Percentiles rank a stretch among this genome's conserved stretches.
phyloP scores from a whole-genome alignment of 2,797 vertebrate species.

The Aplochiton taeniatus region DNA sequence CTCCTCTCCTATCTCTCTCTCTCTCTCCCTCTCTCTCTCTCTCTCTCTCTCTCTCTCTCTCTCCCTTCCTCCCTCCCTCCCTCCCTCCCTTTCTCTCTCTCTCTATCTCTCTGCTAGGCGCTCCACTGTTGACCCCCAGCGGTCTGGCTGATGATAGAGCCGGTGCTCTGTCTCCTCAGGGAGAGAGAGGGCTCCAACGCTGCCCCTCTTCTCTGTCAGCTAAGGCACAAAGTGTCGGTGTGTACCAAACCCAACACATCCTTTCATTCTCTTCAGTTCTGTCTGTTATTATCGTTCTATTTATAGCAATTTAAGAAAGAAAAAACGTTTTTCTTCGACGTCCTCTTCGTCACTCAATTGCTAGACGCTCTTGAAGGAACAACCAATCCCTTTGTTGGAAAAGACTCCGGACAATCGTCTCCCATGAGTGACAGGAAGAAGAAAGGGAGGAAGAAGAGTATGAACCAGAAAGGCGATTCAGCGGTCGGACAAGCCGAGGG shows the following conservation, averaged over 20 bases:
- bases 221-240: conserved; percentile 81
- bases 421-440: conserved; percentile 93
- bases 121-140: conserved; percentile 74
- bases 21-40: conserved; percentile 4
- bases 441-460: conserved; percentile 91
- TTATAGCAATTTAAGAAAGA: background rate
- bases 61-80: background rate
- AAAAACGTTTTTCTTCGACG: no score
- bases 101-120: conserved; percentile 38
- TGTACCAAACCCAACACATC: conserved; percentile 29
- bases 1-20: no score
- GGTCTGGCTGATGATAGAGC: conserved; percentile 81
- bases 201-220: conserved; percentile 76
- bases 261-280: background rate
- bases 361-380: conserved; percentile 77
- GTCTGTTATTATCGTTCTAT: background rate
- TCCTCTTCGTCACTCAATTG: background rate
- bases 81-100: conserved; percentile 3
- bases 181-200: conserved; percentile 77
- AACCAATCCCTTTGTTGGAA: conserved; percentile 70
- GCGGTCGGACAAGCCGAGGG: conserved; percentile 90
- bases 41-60: conserved; percentile 1
- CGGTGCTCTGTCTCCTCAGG: conserved; percentile 65
- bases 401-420: conserved; percentile 82
- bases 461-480: conserved; percentile 89